Percentiles rank a stretch among this genome's conserved stretches.
These are phyloP conservation scores for Corythornis cristatus DNA, from an alignment of 2,113 vertebrate species.

Conservation along the genomic window DNA sequence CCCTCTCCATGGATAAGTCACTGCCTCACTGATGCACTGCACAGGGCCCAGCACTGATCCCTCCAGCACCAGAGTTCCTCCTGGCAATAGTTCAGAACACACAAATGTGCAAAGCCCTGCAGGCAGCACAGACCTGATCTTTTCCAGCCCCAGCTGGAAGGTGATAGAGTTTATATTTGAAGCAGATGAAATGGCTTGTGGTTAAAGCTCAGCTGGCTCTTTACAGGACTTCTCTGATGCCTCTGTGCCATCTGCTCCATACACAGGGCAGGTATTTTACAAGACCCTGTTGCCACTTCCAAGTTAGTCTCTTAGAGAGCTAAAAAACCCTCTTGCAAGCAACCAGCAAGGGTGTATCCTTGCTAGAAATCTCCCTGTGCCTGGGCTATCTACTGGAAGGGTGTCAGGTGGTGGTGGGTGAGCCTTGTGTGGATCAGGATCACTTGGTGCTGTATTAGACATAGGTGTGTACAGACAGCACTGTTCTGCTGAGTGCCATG, in stretches of 20 bases:
- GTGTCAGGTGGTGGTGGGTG: background rate
- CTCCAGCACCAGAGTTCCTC: conserved; percentile 14
- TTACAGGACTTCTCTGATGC: background rate
- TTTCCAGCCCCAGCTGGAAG: conserved; percentile 44
- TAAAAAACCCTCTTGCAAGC: background rate
- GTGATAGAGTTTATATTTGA: background rate
- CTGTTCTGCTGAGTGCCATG: background rate
- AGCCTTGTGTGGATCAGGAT: background rate
- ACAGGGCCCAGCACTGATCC: background rate
- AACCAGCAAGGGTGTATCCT: background rate
- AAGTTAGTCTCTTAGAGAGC: background rate
- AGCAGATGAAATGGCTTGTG: conserved; percentile 12
- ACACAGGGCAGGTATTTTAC: background rate
- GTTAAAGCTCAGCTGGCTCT: background rate
- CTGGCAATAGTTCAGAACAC: conserved; percentile 33
- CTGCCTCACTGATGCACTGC: background rate
- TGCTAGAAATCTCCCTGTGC: background rate
- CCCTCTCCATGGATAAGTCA: background rate
- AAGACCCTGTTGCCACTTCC: background rate
- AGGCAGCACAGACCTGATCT: conserved; percentile 4
- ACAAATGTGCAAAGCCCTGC: background rate
- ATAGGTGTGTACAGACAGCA: background rate
- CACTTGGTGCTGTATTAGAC: background rate
- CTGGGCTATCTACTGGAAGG: background rate
- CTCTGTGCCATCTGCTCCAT: background rate